Evolutionary conservation across 2,113 vertebrate genomes (phyloP).

Genomic region (Hippocampus mohnikei): DNA sequence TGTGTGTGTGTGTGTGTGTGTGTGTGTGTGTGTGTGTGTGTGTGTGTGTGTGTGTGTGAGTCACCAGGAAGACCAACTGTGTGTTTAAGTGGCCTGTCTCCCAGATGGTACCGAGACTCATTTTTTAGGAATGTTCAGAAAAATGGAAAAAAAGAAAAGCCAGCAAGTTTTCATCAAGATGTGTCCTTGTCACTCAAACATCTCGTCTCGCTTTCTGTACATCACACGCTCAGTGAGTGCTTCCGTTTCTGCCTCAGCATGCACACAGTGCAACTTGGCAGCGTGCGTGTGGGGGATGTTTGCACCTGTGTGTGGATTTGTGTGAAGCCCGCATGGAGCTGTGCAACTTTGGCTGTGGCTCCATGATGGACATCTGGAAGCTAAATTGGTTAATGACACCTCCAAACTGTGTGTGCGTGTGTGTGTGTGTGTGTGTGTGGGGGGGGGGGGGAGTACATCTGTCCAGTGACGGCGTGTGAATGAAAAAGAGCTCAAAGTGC

Average conservation of each 20-base stretch:
- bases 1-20: constrained; percentile 5
- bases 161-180: constrained; percentile 42
- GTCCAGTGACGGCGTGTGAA: constrained; percentile 27
- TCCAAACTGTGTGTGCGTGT: constrained; percentile 50
- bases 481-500: neutral
- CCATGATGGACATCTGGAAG: constrained; percentile 72
- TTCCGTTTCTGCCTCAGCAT: constrained; percentile 2
- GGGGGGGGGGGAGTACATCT: constrained; percentile 47
- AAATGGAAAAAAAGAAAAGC: constrained; percentile 19
- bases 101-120: constrained; percentile 69
- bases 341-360: constrained; percentile 62
- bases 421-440: constrained; percentile 6
- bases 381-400: constrained; percentile 74
- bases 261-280: neutral
- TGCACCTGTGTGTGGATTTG: constrained; percentile 52
- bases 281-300: constrained; percentile 42
- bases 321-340: constrained; percentile 47
- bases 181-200: constrained; percentile 57
- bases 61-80: constrained; percentile 74
- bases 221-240: constrained; percentile 33
- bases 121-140: constrained; percentile 58
- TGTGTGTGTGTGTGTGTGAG: constrained; percentile 47
- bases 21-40: constrained; percentile 42
- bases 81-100: constrained; percentile 73
- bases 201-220: constrained; percentile 17